phyloP scores from a whole-genome alignment of 2,113 vertebrate species.

The Miniopterus natalensis region DNA sequence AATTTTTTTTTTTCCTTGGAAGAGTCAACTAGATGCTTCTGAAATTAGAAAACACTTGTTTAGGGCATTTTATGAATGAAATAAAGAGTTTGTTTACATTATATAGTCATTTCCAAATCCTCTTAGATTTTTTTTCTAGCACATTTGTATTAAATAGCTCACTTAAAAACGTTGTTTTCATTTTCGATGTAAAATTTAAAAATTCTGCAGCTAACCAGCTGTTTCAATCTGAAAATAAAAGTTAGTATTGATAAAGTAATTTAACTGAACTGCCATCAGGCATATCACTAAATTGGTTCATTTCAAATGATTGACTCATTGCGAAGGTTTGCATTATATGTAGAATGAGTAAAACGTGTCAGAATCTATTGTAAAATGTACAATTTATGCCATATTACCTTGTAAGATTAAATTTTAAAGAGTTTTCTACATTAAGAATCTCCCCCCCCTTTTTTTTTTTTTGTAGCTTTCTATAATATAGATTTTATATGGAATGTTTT shows the following conservation, averaged over 20 bases:
- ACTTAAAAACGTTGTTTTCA: not conserved
- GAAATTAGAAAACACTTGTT: not conserved
- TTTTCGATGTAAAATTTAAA: not conserved
- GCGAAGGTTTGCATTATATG: not conserved
- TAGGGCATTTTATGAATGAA: not conserved
- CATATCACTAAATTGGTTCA: constrained; percentile 40
- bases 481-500: not conserved
- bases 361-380: not conserved
- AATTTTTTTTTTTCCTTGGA: not conserved
- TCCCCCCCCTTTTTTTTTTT: not conserved
- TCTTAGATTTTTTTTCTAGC: constrained; percentile 7
- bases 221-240: constrained; percentile 51
- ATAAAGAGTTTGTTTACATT: not conserved
- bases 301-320: constrained; percentile 13
- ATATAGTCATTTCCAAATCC: not conserved
- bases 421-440: not conserved
- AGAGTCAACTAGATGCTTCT: not conserved
- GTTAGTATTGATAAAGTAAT: constrained; percentile 50
- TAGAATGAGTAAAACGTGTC: constrained; percentile 2
- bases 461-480: not conserved
- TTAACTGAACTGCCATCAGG: constrained; percentile 21
- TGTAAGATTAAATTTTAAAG: not conserved
- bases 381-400: not conserved
- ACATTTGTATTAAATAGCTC: not conserved
- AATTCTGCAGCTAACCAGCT: not conserved